Evolutionary conservation across 2,797 vertebrate species (phyloP).

Genomic region (Poecile montanus): DNA sequence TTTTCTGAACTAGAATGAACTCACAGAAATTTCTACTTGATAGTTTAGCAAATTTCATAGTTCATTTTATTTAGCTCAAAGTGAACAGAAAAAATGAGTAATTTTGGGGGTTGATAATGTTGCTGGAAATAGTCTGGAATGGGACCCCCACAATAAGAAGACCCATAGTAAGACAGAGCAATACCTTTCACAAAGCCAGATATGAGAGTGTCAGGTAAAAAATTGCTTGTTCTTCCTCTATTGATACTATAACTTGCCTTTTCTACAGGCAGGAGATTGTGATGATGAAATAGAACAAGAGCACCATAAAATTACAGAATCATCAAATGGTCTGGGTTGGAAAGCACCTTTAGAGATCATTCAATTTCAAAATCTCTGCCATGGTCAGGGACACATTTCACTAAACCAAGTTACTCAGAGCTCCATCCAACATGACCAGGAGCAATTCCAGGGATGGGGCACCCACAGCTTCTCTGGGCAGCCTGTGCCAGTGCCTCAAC

Average conservation of each 20-base stretch:
- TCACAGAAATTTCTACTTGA: background rate
- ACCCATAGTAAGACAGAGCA: background rate
- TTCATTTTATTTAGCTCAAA: background rate
- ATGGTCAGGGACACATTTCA: background rate
- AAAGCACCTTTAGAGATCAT: background rate
- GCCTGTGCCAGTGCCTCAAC: background rate
- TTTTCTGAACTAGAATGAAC: background rate
- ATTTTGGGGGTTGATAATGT: background rate
- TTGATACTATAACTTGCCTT: background rate
- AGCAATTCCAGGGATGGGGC: background rate
- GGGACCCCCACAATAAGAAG: background rate
- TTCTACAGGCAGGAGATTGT: background rate
- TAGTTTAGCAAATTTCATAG: background rate
- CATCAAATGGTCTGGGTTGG: background rate
- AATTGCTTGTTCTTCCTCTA: background rate
- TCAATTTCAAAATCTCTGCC: background rate
- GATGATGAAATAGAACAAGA: background rate
- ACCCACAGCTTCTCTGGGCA: background rate
- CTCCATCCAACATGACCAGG: rapidly evolving
- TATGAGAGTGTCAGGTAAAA: background rate
- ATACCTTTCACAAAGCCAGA: background rate
- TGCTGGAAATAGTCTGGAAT: background rate
- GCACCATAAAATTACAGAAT: background rate
- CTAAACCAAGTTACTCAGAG: background rate
- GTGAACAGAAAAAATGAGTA: background rate